Conservation (phyloP, 2,113 vertebrate species). For the Cynopterus brachyotis region DNA sequence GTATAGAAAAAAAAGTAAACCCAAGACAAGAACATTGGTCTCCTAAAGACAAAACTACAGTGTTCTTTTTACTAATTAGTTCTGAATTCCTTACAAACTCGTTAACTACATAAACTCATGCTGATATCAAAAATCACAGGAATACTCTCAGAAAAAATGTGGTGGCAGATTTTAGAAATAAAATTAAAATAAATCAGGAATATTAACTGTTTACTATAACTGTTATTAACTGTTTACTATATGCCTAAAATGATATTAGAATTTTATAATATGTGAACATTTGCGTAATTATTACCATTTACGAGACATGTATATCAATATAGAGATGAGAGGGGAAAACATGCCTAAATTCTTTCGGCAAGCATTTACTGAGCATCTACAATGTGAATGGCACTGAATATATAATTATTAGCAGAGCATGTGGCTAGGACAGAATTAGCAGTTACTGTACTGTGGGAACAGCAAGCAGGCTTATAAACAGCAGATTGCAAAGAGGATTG, state of each 20-base stretch:
- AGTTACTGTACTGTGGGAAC: not conserved
- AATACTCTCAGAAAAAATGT: not conserved
- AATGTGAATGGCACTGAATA: not conserved
- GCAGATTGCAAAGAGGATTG: not conserved
- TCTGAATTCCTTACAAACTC: not conserved
- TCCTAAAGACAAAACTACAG: not conserved
- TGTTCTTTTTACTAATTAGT: not conserved
- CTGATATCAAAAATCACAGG: not conserved
- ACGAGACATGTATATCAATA: not conserved
- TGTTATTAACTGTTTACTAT: not conserved
- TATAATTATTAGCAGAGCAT: not conserved
- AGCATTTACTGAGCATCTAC: not conserved
- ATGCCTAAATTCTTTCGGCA: not conserved
- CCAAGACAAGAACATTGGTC: not conserved
- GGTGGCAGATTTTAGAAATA: not conserved
- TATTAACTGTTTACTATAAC: not conserved
- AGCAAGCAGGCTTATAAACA: not conserved
- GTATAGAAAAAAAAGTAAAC: not conserved
- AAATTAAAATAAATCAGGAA: constrained; percentile 1
- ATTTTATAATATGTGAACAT: not conserved
- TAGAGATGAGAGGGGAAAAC: not conserved
- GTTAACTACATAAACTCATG: not conserved
- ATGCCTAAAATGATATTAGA: not conserved
- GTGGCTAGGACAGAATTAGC: not conserved
- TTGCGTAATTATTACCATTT: not conserved